Evolutionary conservation across 2,113 vertebrate species (phyloP).

Genomic region (Capreolus pygargus): DNA sequence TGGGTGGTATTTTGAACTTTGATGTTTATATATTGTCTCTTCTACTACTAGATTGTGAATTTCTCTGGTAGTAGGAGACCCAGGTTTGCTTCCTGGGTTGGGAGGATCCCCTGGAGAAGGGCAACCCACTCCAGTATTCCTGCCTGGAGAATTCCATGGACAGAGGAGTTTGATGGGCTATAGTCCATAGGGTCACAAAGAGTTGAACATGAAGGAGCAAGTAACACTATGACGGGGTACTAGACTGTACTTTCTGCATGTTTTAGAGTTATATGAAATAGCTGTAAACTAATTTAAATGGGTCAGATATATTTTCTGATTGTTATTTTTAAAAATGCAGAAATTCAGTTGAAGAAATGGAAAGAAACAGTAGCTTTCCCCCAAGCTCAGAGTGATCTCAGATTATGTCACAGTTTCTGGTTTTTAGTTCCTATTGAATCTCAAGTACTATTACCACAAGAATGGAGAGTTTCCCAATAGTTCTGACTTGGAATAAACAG

Average conservation of each 20-base stretch:
- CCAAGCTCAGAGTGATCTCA: neutral
- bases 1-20: neutral
- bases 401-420: conserved; percentile 20
- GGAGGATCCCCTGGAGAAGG: neutral
- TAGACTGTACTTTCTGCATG: neutral
- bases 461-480: conserved; percentile 16
- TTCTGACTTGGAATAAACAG: conserved; percentile 33
- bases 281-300: neutral
- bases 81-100: neutral
- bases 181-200: neutral
- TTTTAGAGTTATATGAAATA: neutral
- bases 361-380: neutral
- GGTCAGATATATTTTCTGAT: neutral
- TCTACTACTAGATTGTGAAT: neutral
- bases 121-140: neutral
- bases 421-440: conserved; percentile 20
- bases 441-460: neutral
- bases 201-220: neutral
- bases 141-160: neutral
- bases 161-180: neutral
- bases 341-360: neutral
- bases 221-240: neutral
- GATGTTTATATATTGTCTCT: neutral
- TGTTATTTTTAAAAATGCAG: neutral
- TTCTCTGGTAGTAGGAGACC: neutral